A percentile compares a stretch with the other conserved stretches of the same genome.
Evolutionary conservation across 2,888 invertebrate species (phyloP).

Genomic region (Melangyna quadrimaculata): DNA sequence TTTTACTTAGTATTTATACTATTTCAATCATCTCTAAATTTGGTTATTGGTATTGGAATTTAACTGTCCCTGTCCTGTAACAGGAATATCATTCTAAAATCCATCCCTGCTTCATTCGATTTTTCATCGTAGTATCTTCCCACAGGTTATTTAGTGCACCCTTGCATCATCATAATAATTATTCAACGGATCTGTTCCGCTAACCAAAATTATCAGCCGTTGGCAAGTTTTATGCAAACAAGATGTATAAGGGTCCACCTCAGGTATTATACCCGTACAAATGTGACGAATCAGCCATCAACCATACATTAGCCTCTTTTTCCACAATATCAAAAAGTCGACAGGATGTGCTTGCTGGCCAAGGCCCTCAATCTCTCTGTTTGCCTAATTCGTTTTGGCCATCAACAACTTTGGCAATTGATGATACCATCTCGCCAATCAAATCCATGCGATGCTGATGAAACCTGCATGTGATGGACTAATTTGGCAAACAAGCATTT

Average conservation of each 20-base stretch:
- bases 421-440: conserved; percentile 27
- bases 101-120: background rate
- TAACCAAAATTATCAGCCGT: conserved; percentile 48
- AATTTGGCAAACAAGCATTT: conserved; percentile 46
- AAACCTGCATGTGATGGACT: conserved; percentile 44
- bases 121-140: background rate
- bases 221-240: conserved; percentile 44
- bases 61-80: too few relatives aligned
- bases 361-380: background rate
- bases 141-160: background rate
- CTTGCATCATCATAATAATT: conserved; percentile 39
- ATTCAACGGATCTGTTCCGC: background rate
- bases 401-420: conserved; percentile 48
- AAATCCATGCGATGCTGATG: conserved; percentile 41
- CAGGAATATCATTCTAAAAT: background rate
- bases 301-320: background rate
- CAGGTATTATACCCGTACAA: background rate
- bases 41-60: too few relatives aligned
- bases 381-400: conserved; percentile 46
- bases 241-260: conserved; percentile 19
- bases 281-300: background rate
- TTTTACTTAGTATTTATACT: too few relatives aligned
- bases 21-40: too few relatives aligned
- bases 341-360: conserved; percentile 7
- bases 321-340: conserved; percentile 23